Evolutionary conservation across 2,113 vertebrate species (phyloP).

Genomic region (Sakesphorus luctuosus): DNA sequence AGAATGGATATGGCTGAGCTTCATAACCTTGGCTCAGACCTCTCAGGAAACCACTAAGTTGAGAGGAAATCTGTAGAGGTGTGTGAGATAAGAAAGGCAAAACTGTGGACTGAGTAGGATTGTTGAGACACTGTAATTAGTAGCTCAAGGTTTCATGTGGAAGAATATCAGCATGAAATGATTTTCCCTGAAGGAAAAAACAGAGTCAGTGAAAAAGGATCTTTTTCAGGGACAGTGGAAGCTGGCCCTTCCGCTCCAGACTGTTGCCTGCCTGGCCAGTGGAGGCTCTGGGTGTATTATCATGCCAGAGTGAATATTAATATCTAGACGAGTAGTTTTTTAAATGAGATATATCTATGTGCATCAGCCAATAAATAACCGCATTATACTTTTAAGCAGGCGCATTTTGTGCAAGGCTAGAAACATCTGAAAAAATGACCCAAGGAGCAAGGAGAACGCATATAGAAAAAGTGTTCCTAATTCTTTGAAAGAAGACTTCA

Average conservation of each 20-base stretch:
- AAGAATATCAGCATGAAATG: not conserved
- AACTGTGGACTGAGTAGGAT: not conserved
- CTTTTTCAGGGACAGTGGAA: not conserved
- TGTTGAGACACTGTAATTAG: not conserved
- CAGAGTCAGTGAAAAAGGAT: constrained; percentile 3
- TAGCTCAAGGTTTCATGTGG: not conserved
- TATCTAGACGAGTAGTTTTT: not conserved
- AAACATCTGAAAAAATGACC: not conserved
- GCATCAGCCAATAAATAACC: not conserved
- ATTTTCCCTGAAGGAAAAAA: not conserved
- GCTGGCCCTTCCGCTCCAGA: not conserved
- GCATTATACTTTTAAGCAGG: not conserved
- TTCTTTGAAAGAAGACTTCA: not conserved
- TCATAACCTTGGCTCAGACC: not conserved
- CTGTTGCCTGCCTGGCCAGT: not conserved
- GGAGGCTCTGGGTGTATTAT: not conserved
- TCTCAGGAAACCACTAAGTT: not conserved
- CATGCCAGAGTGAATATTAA: not conserved
- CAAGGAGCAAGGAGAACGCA: not conserved
- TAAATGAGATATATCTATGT: not conserved
- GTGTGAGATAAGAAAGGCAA: not conserved
- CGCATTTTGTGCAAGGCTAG: not conserved
- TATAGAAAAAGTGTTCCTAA: not conserved
- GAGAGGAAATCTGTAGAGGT: not conserved
- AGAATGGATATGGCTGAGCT: not conserved